phyloP scores from a whole-genome alignment of 2,888 invertebrate species.

The Dolomedes plantarius region DNA sequence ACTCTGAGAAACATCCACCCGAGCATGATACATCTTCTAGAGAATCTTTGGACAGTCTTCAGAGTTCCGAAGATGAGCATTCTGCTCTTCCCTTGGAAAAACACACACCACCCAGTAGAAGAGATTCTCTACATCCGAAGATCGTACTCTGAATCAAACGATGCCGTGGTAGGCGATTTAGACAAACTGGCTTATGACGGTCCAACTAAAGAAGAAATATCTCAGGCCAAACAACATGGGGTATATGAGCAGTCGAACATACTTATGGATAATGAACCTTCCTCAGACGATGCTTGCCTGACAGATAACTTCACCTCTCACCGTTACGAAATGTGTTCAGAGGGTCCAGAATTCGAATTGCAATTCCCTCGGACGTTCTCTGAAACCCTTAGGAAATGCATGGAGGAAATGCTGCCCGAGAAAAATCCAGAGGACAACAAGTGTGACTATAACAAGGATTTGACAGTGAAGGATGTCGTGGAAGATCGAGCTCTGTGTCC shows the following conservation, averaged over 20 bases:
- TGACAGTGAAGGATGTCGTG: slow-evolving; percentile 73
- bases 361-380: neutral
- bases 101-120: neutral
- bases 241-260: neutral
- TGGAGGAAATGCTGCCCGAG: neutral
- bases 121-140: slow-evolving; percentile 14
- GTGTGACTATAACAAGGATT: neutral
- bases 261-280: neutral
- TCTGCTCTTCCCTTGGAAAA: neutral
- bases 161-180: neutral
- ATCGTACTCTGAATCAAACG: neutral
- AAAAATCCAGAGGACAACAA: neutral
- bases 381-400: neutral
- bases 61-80: neutral
- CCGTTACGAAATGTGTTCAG: slow-evolving; percentile 8
- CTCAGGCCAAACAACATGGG: neutral
- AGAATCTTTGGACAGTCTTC: no score
- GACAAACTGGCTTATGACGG: neutral
- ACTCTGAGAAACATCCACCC: neutral
- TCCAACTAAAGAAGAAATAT: neutral
- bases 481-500: slow-evolving; percentile 48
- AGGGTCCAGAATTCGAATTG: slow-evolving; percentile 8
- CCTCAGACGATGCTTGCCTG: neutral
- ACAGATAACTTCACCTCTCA: neutral
- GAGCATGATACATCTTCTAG: neutral